A percentile compares a stretch with the other conserved stretches of the same genome.
Evolutionary conservation across 2,888 invertebrate genomes (phyloP).

Genomic region (Lithophane socia): DNA sequence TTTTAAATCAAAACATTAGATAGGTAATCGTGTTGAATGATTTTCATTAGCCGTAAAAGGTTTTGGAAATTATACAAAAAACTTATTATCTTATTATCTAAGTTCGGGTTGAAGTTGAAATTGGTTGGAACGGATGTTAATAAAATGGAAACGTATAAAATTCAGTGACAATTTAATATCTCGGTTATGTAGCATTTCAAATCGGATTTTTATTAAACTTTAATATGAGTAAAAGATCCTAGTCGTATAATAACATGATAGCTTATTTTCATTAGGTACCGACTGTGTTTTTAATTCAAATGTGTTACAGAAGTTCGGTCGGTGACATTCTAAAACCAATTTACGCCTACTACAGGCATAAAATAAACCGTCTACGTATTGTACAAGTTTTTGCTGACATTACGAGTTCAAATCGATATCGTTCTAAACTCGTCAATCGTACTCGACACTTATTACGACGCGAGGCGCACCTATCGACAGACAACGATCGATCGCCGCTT

Average conservation of each 20-base stretch:
- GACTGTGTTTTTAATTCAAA: slow-evolving; percentile 2
- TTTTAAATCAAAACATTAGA: slow-evolving; percentile 47
- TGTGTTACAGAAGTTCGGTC: background rate
- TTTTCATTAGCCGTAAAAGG: slow-evolving; percentile 37
- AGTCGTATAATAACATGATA: background rate
- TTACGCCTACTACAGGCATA: background rate
- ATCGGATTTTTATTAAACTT: slow-evolving; percentile 2
- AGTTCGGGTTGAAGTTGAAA: slow-evolving; percentile 1
- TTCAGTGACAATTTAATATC: slow-evolving; percentile 7
- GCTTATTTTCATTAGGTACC: slow-evolving; percentile 4
- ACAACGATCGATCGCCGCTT: slow-evolving; percentile 60
- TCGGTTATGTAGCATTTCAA: background rate
- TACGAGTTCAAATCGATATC: slow-evolving; percentile 46
- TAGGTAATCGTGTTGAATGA: slow-evolving; percentile 31
- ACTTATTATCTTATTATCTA: background rate
- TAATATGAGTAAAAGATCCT: background rate
- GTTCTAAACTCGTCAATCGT: slow-evolving; percentile 63
- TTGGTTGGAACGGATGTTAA: background rate
- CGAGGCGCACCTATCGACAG: slow-evolving; percentile 54
- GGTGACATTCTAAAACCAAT: slow-evolving; percentile 29
- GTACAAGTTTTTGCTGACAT: slow-evolving; percentile 35
- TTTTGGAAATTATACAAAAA: slow-evolving; percentile 13
- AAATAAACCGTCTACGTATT: slow-evolving; percentile 30
- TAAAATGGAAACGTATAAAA: slow-evolving; percentile 21
- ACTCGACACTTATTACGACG: slow-evolving; percentile 61